phyloP scores from a whole-genome alignment of 2,888 invertebrate genomes.

The Drosophila ustulata region DNA sequence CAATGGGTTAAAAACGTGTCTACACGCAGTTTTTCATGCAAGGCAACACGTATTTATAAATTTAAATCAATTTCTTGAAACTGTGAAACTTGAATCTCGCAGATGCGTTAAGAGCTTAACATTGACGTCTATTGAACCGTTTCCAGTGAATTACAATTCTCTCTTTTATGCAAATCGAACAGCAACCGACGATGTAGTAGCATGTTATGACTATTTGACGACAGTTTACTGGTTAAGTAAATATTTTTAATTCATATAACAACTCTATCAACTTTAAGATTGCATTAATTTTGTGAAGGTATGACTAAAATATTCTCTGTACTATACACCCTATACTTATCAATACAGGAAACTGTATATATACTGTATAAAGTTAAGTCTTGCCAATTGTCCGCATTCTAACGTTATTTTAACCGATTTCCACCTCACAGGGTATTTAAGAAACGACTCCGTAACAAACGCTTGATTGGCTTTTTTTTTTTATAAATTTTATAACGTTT shows the following conservation, averaged over 20 bases:
- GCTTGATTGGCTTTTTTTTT: conserved; percentile 6
- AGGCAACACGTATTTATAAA: conserved; percentile 18
- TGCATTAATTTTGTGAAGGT: background rate
- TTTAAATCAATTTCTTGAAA: conserved; percentile 24
- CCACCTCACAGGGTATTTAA: background rate
- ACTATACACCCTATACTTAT: too few species aligned
- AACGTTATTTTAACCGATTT: too few species aligned
- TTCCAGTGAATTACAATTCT: conserved; percentile 28
- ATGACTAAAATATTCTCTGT: background rate
- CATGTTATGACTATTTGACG: background rate
- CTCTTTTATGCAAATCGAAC: conserved; percentile 27
- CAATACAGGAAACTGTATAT: too few species aligned
- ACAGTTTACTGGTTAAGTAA: conserved; percentile 2
- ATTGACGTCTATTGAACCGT: conserved; percentile 34
- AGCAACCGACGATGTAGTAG: background rate
- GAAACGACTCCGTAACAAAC: background rate
- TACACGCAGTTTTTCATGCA: conserved; percentile 24
- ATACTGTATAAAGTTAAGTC: too few species aligned
- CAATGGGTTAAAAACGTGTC: conserved; percentile 54
- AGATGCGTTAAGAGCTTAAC: conserved; percentile 7
- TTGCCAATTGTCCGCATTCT: background rate
- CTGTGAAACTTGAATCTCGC: conserved; percentile 36
- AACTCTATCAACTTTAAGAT: background rate
- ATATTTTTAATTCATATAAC: background rate
- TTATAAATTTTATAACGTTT: conserved; percentile 3